phyloP scores from a whole-genome alignment of 2,113 vertebrate genomes.

The Laticauda laticaudata region DNA sequence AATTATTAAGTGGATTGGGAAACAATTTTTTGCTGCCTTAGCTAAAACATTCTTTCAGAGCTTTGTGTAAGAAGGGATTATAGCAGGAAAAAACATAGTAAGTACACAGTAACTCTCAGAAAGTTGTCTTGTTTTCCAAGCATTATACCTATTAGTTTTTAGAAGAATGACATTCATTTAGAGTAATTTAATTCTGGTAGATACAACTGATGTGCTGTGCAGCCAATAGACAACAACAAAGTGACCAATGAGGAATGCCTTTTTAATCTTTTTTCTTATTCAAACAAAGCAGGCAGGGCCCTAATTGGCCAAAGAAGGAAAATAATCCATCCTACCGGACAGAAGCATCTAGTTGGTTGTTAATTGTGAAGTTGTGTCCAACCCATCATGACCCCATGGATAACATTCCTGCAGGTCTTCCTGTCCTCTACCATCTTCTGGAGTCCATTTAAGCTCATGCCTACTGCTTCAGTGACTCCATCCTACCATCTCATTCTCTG shows the following conservation, averaged over 20 bases:
- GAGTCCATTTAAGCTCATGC: too few relatives aligned
- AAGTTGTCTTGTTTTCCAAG: not conserved
- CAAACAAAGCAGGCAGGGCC: conserved; percentile 1
- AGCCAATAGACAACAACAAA: not conserved
- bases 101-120: not conserved
- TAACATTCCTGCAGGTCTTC: too few relatives aligned
- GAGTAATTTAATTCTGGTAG: not conserved
- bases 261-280: not conserved
- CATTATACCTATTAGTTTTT: not conserved
- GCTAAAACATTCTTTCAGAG: not conserved
- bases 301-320: not conserved
- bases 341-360: not conserved
- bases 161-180: not conserved
- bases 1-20: not conserved
- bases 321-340: not conserved
- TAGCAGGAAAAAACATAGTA: not conserved
- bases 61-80: not conserved
- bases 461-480: too few relatives aligned
- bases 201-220: not conserved
- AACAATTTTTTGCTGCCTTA: not conserved
- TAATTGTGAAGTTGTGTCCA: too few relatives aligned
- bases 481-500: too few relatives aligned
- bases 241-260: not conserved
- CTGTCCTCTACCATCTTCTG: too few relatives aligned
- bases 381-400: too few relatives aligned